Evolutionary conservation across 2,113 vertebrate species (phyloP).

Genomic region (Prunella himalayana): DNA sequence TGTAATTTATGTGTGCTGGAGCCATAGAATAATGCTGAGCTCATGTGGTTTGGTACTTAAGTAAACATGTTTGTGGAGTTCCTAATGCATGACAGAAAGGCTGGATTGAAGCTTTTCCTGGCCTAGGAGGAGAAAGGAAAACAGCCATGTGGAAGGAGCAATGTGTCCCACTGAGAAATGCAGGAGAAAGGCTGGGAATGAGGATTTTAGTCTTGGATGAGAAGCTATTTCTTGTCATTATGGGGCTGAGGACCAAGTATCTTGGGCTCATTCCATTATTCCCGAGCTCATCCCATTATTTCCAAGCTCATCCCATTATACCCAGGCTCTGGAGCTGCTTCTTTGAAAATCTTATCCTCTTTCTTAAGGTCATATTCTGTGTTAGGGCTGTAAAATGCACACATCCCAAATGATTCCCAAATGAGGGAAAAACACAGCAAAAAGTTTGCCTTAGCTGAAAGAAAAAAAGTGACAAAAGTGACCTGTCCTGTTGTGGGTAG

Average conservation of each 20-base stretch:
- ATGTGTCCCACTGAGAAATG: not conserved
- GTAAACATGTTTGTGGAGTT: conserved; percentile 36
- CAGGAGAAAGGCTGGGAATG: not conserved
- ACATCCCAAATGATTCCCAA: not conserved
- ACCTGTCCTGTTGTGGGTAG: not conserved
- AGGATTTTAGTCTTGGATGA: not conserved
- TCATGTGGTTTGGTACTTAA: conserved; percentile 46
- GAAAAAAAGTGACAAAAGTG: not conserved
- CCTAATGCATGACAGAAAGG: conserved; percentile 42
- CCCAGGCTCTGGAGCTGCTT: not conserved
- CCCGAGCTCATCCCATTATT: not conserved
- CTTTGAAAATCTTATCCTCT: not conserved
- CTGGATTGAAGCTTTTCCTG: not conserved
- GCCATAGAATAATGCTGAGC: conserved; percentile 20
- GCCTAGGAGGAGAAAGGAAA: not conserved
- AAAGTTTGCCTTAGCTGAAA: not conserved
- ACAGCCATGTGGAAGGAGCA: not conserved
- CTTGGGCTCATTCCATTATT: not conserved
- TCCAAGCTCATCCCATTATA: not conserved
- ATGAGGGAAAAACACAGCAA: not conserved
- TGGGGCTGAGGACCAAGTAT: not conserved
- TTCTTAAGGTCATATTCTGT: not conserved
- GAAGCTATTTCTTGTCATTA: not conserved
- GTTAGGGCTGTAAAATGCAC: not conserved
- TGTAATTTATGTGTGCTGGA: conserved; percentile 43